These are phyloP conservation scores for Cyphomyrus discorhynchus DNA, from an alignment of 2,113 vertebrate genomes.

Conservation along the genomic window DNA sequence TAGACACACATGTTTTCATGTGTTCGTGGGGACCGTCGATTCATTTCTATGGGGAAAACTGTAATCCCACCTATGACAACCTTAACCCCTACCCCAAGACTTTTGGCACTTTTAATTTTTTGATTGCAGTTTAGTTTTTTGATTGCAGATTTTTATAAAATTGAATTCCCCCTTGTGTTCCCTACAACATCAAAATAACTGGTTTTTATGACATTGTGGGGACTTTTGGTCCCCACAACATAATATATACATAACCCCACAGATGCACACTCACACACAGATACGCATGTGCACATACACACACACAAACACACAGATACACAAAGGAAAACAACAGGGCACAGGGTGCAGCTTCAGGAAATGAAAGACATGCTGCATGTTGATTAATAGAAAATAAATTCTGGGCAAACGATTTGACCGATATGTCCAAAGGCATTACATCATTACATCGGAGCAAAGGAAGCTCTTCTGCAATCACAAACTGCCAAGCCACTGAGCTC, in stretches of 20 bases:
- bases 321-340: slow-evolving; percentile 34
- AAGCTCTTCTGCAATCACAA: slow-evolving; percentile 19
- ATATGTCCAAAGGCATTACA: slow-evolving; percentile 46
- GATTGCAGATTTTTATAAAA: not conserved
- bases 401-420: slow-evolving; percentile 45
- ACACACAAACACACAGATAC: slow-evolving; percentile 24
- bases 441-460: slow-evolving; percentile 26
- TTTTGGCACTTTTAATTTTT: not conserved
- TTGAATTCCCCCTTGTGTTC: not conserved
- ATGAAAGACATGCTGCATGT: slow-evolving; percentile 42
- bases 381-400: slow-evolving; percentile 50
- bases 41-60: not conserved
- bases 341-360: slow-evolving; percentile 44
- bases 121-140: not conserved
- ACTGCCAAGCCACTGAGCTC: slow-evolving; percentile 44
- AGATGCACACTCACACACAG: slow-evolving; percentile 11
- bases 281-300: not conserved
- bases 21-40: not conserved
- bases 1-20: not conserved
- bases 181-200: not conserved
- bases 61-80: not conserved
- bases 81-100: not conserved
- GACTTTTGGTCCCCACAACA: too few species aligned
- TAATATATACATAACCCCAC: slow-evolving; percentile 15
- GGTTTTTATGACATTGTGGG: too few species aligned